Conservation (phyloP, 2,113 vertebrate species). For the Plestiodon gilberti region DNA sequence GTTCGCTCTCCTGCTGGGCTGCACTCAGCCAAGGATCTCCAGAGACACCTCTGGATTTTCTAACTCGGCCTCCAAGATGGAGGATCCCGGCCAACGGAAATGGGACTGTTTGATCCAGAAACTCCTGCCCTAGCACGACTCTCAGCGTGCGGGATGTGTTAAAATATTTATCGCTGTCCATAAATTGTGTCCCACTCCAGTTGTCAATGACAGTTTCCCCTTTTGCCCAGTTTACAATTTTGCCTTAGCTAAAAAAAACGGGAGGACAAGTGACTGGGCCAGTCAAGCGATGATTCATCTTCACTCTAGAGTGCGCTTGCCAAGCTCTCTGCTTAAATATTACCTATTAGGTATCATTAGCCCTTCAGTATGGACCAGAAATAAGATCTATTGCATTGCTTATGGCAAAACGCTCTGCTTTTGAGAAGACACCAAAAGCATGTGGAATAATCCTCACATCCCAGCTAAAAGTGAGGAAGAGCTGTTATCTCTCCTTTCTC, state of each 20-base stretch:
- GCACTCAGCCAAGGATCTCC: fast-evolving
- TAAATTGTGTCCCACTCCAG: neutral
- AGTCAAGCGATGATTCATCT: neutral
- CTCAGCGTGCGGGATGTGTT: neutral
- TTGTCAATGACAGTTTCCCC: slow-evolving; percentile 11
- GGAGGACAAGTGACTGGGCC: slow-evolving; percentile 4
- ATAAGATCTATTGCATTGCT: neutral
- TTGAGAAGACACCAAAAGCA: too few species aligned
- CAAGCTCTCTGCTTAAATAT: neutral
- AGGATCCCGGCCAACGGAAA: neutral
- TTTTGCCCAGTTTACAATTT: neutral
- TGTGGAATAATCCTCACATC: too few species aligned
- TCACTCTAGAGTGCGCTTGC: neutral
- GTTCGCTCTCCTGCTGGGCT: neutral
- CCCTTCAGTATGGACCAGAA: neutral
- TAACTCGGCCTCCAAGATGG: fast-evolving
- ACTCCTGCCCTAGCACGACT: neutral
- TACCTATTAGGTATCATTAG: neutral
- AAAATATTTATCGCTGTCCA: neutral
- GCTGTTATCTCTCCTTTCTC: too few species aligned
- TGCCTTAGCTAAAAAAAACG: neutral
- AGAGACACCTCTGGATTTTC: neutral
- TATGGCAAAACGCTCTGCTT: neutral
- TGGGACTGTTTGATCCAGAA: neutral
- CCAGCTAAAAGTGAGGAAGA: too few species aligned